Percentiles rank a stretch among this genome's conserved stretches.
Conservation (phyloP, 2,888 invertebrate species). For the Apotomis betuletana region DNA sequence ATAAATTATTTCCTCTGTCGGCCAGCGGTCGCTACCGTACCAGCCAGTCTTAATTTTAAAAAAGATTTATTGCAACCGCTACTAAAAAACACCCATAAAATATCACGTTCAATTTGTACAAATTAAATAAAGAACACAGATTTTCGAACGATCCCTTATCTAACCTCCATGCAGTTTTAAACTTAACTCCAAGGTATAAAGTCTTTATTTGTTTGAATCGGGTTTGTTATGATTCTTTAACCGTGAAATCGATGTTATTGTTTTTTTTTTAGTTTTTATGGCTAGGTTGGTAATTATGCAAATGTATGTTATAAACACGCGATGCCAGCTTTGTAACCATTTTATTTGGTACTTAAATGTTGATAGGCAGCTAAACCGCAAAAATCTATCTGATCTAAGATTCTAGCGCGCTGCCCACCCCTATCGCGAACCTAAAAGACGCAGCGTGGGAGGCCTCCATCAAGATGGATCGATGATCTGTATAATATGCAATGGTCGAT, state of each 20-base stretch:
- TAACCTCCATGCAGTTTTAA: not conserved
- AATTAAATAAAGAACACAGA: constrained; percentile 51
- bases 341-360: constrained; percentile 21
- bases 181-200: not conserved
- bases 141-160: constrained; percentile 36
- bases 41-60: constrained; percentile 45
- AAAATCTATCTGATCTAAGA: not conserved
- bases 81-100: constrained; percentile 54
- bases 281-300: constrained; percentile 31
- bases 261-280: constrained; percentile 34
- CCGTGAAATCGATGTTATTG: constrained; percentile 40
- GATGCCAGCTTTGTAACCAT: constrained; percentile 19
- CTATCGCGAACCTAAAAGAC: no score
- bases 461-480: no score
- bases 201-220: not conserved
- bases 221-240: constrained; percentile 20
- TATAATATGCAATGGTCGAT: no score
- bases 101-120: constrained; percentile 57
- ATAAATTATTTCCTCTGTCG: constrained; percentile 56
- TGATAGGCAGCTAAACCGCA: constrained; percentile 1
- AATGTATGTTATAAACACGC: constrained; percentile 29
- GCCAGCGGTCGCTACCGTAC: constrained; percentile 55
- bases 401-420: no score
- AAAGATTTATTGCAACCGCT: constrained; percentile 54
- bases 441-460: no score